These are phyloP conservation scores for Venustaconcha ellipsiformis DNA, from an alignment of 1,140 invertebrate genomes.

Conservation along the genomic window DNA sequence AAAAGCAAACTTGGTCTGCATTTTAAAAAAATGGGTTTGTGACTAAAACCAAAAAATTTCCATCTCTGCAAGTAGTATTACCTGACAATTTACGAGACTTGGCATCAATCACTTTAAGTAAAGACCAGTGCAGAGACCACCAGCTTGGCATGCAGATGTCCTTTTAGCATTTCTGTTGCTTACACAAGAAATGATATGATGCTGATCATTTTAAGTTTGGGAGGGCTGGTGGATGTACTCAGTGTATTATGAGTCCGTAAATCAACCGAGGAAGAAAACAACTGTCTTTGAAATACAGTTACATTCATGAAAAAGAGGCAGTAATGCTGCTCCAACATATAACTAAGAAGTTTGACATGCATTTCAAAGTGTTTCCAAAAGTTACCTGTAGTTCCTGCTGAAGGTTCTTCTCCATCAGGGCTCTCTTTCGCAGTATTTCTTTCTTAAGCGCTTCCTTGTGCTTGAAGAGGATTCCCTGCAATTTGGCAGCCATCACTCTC, in stretches of 20 bases:
- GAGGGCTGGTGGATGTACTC: conserved; percentile 2
- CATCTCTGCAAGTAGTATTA: too few species aligned
- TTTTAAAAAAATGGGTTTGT: too few species aligned
- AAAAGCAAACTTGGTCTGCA: too few species aligned
- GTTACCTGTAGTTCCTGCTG: conserved; percentile 81
- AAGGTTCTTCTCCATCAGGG: conserved; percentile 89
- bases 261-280: not conserved
- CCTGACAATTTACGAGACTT: too few species aligned
- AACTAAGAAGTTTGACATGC: not conserved
- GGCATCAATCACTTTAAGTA: too few species aligned
- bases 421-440: conserved; percentile 91
- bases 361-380: conserved; percentile 1
- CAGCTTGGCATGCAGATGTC: too few species aligned
- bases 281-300: not conserved
- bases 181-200: not conserved
- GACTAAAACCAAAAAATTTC: too few species aligned
- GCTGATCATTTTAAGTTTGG: too few species aligned
- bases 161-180: too few species aligned
- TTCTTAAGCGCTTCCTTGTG: conserved; percentile 95
- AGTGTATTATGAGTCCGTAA: conserved; percentile 20
- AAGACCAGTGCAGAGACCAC: too few species aligned
- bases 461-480: conserved; percentile 74
- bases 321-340: not conserved
- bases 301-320: conserved; percentile 4
- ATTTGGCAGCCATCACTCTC: conserved; percentile 58